Percentiles rank a stretch among this genome's conserved stretches.
Conservation (phyloP, 2,888 invertebrate species). For the Noctua fimbriata region DNA sequence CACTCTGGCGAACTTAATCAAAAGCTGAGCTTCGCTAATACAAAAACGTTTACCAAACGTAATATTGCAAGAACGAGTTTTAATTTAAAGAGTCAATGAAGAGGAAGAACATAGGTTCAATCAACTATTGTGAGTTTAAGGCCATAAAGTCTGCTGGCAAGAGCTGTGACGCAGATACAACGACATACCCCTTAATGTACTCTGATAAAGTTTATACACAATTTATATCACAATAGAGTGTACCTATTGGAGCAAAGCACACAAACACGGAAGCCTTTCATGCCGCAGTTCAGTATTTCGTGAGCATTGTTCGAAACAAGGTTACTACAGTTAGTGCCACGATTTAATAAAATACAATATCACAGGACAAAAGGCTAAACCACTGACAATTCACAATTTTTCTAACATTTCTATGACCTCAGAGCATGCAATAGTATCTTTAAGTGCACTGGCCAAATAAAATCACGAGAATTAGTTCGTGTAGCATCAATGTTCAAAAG, state of each 20-base stretch:
- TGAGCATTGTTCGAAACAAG: constrained; percentile 55
- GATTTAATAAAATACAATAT: constrained; percentile 41
- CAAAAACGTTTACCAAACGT: constrained; percentile 54
- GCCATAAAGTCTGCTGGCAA: constrained; percentile 55
- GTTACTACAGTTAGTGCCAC: constrained; percentile 54
- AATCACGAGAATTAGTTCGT: not conserved
- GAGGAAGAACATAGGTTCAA: constrained; percentile 68
- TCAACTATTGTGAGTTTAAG: constrained; percentile 64
- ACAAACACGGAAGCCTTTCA: constrained; percentile 49
- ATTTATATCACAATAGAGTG: constrained; percentile 41
- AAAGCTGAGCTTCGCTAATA: constrained; percentile 49
- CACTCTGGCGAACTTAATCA: constrained; percentile 46
- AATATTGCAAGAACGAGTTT: constrained; percentile 56
- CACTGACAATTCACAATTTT: constrained; percentile 23
- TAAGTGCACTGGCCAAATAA: constrained; percentile 25
- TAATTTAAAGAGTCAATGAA: constrained; percentile 69
- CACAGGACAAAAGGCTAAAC: constrained; percentile 39
- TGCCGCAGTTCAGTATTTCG: constrained; percentile 46
- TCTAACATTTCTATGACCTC: constrained; percentile 20
- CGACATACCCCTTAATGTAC: constrained; percentile 22
- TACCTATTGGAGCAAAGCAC: constrained; percentile 40
- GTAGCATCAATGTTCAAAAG: not conserved
- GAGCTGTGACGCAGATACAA: not conserved
- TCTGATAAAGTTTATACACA: constrained; percentile 32
- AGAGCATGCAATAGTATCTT: constrained; percentile 34